Conservation (phyloP, 2,797 vertebrate genomes). For the Cyclopterus lumpus region DNA sequence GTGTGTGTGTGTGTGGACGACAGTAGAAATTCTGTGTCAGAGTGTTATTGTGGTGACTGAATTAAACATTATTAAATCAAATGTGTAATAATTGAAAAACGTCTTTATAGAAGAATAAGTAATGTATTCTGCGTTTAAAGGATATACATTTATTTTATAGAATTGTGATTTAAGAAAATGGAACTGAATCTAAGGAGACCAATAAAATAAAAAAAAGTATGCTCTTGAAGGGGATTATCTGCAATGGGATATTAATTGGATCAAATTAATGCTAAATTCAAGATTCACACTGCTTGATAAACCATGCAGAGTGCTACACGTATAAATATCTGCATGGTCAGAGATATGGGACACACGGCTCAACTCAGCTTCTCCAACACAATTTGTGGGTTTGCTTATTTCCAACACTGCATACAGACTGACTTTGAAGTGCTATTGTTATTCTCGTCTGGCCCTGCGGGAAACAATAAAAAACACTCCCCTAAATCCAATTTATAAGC, state of each 20-base stretch:
- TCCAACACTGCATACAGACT: constrained; percentile 70
- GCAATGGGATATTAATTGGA: neutral
- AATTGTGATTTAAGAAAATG: neutral
- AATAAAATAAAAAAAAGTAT: neutral
- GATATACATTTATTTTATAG: neutral
- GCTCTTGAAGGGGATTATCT: neutral
- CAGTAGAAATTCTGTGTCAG: no score
- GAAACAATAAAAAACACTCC: constrained; percentile 80
- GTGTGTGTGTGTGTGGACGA: constrained; percentile 19
- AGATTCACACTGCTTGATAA: neutral
- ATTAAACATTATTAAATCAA: constrained; percentile 2
- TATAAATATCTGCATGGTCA: constrained; percentile 40
- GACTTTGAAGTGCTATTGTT: constrained; percentile 82
- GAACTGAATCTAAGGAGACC: neutral
- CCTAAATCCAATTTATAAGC: constrained; percentile 84
- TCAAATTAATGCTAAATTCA: neutral
- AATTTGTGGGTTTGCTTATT: constrained; percentile 77
- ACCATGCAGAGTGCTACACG: constrained; percentile 16
- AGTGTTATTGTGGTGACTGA: neutral
- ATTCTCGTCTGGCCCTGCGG: constrained; percentile 75
- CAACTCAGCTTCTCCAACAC: constrained; percentile 59
- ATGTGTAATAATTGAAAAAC: no score
- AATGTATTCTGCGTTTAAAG: neutral
- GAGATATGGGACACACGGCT: constrained; percentile 54
- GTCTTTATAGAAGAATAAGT: no score